phyloP scores from a whole-genome alignment of 2,888 invertebrate genomes.

The Acanthosepion esculentum region DNA sequence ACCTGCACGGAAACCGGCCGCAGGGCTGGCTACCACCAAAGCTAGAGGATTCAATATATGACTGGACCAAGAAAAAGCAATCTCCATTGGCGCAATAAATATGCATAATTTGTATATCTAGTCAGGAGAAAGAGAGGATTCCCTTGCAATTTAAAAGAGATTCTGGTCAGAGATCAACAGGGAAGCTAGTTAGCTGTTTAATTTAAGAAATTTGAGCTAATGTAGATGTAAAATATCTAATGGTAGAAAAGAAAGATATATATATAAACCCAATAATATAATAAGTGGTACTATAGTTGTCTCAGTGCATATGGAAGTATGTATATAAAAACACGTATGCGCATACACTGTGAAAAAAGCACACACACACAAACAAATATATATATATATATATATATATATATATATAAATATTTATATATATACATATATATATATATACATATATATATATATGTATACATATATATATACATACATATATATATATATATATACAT shows the following conservation, averaged over 20 bases:
- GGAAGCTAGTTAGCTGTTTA: background rate
- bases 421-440: background rate
- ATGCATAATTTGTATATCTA: slow-evolving; percentile 33
- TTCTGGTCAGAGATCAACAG: background rate
- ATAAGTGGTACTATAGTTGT: background rate
- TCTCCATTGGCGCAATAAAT: background rate
- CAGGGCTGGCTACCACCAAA: slow-evolving; percentile 4
- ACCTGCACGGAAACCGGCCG: slow-evolving; percentile 2
- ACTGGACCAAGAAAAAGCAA: background rate
- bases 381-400: background rate
- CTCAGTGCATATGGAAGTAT: too few relatives aligned
- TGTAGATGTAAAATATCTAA: background rate
- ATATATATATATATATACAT: background rate
- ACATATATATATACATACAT: background rate
- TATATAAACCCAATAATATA: too few relatives aligned
- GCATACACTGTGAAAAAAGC: too few relatives aligned
- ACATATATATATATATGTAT: background rate
- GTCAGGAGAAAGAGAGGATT: background rate
- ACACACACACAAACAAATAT: too few relatives aligned
- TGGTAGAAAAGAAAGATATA: background rate
- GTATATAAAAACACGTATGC: background rate
- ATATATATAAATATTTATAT: background rate
- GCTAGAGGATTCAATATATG: background rate
- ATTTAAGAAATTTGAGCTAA: background rate
- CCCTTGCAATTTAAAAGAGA: background rate